Evolutionary conservation across 2,113 vertebrate genomes (phyloP), one percentile per base, ranked within the genome.

Genomic region (Rutilus rutilus): DNA sequence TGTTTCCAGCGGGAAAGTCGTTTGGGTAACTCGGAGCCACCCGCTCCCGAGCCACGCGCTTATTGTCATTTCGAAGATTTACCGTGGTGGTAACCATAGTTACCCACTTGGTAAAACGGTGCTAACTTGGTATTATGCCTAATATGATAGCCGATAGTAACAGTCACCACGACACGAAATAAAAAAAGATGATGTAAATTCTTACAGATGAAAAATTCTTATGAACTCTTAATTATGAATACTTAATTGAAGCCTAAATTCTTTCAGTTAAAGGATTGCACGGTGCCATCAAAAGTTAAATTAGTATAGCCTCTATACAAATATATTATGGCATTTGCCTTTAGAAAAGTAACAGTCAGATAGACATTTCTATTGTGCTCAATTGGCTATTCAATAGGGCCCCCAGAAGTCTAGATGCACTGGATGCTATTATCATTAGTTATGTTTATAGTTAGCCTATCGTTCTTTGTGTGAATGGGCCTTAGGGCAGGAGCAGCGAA

Each of bases 41-140:
- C 21, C 33, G 57, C 7, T 27, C 39, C 78, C n/a, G 7, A 27
- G 54, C 54, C 77, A 17, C 36, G 33, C 33, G 57, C 7, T 27
- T 17, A 27, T 47, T 74, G 23, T 45, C 42, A 39, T 62, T 47
- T 39, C 23, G 1, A 45, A 64, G n/a, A 64, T 80, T 47, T 47
- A 65, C n/a, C 59, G 10, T 64, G n/a, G 17, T 47, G n/a, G 78
- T 81, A 80, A 64, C 78, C 59, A 64, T 64, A 80, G 33, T 62
- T 74, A 47, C 71, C 23, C 39, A 19, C 15, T 45, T 17, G 21
- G 19, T 62, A 19, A 80, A 79, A 39, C 30, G 5, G 30, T 39
- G 52, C 10, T 7, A 21, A 36, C 12, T 59, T 59, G 5, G 27
- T 30, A 33, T 36, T 12, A 30, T 1, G 17, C 15, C 47, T 21